A percentile compares a stretch with the other conserved stretches of the same genome.
phyloP scores from a whole-genome alignment of 1,140 invertebrate species.

The Globodera ellingtonae region DNA sequence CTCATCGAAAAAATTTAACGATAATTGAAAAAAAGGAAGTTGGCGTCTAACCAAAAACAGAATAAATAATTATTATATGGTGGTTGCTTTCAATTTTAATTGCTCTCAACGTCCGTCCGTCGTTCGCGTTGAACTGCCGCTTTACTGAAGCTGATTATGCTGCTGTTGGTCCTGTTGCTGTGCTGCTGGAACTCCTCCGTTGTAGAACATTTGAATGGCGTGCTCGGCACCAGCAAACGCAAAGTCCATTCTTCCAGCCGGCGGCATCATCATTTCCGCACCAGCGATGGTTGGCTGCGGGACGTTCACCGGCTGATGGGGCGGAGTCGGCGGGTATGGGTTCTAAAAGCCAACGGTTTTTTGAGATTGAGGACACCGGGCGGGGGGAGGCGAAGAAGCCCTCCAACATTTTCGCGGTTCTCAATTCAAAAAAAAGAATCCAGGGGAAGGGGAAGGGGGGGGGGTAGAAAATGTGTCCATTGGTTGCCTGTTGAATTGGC shows the following conservation, averaged over 20 bases:
- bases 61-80: no score
- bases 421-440: no score
- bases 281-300: neutral
- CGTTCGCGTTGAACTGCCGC: neutral
- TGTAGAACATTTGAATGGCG: neutral
- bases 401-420: no score
- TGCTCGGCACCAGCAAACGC: neutral
- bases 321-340: neutral
- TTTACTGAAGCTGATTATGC: neutral
- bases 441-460: no score
- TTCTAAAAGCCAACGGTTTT: neutral
- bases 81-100: no score
- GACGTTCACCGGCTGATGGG: neutral
- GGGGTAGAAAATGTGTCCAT: no score
- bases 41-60: no score
- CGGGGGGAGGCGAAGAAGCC: no score
- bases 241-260: neutral
- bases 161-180: constrained; percentile 4
- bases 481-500: no score
- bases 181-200: neutral
- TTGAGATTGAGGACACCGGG: neutral
- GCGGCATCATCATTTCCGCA: neutral
- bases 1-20: no score
- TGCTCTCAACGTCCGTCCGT: neutral
- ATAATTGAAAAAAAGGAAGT: no score